A percentile compares a stretch with the other conserved stretches of the same genome.
phyloP scores from a whole-genome alignment of 2,113 vertebrate species.

The Hucho hucho region DNA sequence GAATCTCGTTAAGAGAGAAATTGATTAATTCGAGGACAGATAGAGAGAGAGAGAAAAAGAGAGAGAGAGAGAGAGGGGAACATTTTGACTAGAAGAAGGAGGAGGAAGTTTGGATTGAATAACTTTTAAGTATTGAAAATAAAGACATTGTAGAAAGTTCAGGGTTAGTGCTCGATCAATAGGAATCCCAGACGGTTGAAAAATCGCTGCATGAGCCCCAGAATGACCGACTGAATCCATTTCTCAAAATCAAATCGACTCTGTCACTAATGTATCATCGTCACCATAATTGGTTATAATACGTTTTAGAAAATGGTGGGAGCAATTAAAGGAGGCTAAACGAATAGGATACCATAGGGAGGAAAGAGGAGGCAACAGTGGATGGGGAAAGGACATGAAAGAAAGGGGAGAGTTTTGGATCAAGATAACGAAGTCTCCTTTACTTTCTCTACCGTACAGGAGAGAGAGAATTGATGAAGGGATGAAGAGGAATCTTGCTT shows the following conservation, averaged over 20 bases:
- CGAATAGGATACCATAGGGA: background rate
- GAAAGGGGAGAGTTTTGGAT: background rate
- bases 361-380: background rate
- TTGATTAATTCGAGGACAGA: constrained; percentile 51
- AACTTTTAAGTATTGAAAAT: background rate
- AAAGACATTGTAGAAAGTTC: background rate
- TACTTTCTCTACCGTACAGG: background rate
- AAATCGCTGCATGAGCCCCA: background rate
- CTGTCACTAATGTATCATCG: constrained; percentile 15
- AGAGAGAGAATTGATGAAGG: background rate
- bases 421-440: too few species aligned
- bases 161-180: background rate
- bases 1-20: constrained; percentile 52
- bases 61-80: background rate
- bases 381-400: background rate
- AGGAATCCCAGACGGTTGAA: background rate
- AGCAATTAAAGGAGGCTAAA: constrained; percentile 35
- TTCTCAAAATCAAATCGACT: constrained; percentile 28
- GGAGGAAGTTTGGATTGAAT: background rate
- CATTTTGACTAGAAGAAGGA: background rate
- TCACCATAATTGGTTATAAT: constrained; percentile 34
- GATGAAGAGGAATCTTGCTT: too few species aligned
- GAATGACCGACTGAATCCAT: constrained; percentile 11
- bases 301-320: constrained; percentile 22
- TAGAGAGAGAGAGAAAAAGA: constrained; percentile 12